Base-by-base conservation (phyloP, 1,140 invertebrate genomes). In the Scaptomyza graminum region DNA sequence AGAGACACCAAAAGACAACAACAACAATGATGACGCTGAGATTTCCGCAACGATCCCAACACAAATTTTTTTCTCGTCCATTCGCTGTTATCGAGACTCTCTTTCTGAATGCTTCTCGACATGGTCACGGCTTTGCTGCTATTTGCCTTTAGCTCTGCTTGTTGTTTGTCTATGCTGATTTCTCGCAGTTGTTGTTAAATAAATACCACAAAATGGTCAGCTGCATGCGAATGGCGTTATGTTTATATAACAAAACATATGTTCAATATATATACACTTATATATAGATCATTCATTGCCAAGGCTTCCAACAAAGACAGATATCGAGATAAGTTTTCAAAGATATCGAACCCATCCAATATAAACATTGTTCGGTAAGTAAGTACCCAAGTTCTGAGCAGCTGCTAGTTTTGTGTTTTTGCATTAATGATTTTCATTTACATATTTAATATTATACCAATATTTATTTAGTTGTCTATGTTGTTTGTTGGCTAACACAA, bases 121-220 rank as follows among this genome's bases (percentile, higher is more conserved):
- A 81, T 87, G 77, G 78, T 77, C 82, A 81, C 66, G 77, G 82
- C 82, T 77, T 74, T 84, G n/a, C n/a, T n/a, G n/a, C n/a, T n/a
- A 77, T 80, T 84, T 84, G 72, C 71, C 55, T 47, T 44, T 43
- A 25, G 16, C 62, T 37, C 18, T 22, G 18, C 18, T 22, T 2
- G 49, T 67, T 75, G 67, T 71, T 79, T 83, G 64, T 52, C 82
- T 81, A 71, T 76, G 82, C 60, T 74, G 77, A 88, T 88, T 72
- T 76, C 71, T 79, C 39, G 46, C 69, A 67, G 51, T 57, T 39
- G 28, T 43, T 76, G 51, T 73, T 76, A 87, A 76, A 68, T 77
- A 88, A 88, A 88, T 79, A 88, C 73, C 51, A 55, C 37, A 54
- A 60, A 60, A 49, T 55, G 66, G 34, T 41, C 61, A 69, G 52